phyloP scores from a whole-genome alignment of 2,888 invertebrate genomes.

The Euplexia lucipara region DNA sequence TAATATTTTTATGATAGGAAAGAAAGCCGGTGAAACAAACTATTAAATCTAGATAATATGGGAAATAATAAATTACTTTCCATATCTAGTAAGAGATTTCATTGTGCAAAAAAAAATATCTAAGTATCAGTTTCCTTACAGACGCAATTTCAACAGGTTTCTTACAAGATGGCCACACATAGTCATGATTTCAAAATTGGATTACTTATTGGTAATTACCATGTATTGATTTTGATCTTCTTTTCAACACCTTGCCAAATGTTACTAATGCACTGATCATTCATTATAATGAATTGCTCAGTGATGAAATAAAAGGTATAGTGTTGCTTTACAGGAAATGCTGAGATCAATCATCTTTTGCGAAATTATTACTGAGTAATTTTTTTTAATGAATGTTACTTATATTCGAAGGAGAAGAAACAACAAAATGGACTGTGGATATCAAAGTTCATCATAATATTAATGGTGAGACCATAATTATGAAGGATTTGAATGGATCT shows the following conservation, averaged over 20 bases:
- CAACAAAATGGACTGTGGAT: no score
- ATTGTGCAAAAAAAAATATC: neutral
- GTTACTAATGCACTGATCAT: slow-evolving; percentile 12
- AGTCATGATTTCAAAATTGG: slow-evolving; percentile 18
- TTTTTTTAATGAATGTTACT: no score
- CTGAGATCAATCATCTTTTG: slow-evolving; percentile 17
- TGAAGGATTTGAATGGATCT: no score
- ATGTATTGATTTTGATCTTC: slow-evolving; percentile 5
- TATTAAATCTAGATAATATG: slow-evolving; percentile 1
- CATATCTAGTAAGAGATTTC: neutral
- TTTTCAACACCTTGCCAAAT: slow-evolving; percentile 7
- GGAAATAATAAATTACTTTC: neutral
- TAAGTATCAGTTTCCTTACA: neutral
- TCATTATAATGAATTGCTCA: neutral
- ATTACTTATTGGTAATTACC: slow-evolving; percentile 24
- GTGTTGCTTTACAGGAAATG: slow-evolving; percentile 12
- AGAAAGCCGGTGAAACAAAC: slow-evolving; percentile 8
- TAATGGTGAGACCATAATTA: no score
- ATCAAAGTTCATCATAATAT: no score
- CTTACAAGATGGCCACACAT: neutral
- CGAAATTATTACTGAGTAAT: slow-evolving; percentile 11
- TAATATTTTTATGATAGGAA: neutral
- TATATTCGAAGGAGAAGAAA: no score
- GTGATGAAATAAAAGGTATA: slow-evolving; percentile 23
- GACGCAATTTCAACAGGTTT: slow-evolving; percentile 1